phyloP scores from a whole-genome alignment of 2,797 vertebrate species.

The Craterocephalus amniculus region DNA sequence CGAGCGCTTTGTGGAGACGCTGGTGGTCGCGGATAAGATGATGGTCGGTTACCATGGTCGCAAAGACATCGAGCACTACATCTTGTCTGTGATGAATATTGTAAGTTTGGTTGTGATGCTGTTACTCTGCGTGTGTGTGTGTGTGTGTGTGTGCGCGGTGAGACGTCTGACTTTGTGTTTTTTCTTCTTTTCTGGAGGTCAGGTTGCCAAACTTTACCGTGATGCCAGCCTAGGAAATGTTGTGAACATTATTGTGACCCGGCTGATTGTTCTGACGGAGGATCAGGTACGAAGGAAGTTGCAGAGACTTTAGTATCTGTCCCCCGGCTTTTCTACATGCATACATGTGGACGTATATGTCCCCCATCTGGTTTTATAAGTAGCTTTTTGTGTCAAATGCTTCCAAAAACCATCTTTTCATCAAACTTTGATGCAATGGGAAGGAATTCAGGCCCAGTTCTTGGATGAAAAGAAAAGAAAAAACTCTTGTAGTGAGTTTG shows the following conservation, averaged over 20 bases:
- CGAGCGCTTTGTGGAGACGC: conserved; percentile 96
- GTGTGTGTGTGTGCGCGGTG: no score
- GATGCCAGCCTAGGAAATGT: conserved; percentile 99
- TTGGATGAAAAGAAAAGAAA: conserved; percentile 8
- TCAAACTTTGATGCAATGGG: conserved; percentile 27
- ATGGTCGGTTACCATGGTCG: conserved; percentile 99
- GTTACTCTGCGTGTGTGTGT: no score
- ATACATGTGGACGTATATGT: conserved; percentile 50
- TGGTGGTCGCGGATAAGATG: conserved; percentile 99
- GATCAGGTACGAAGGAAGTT: no score
- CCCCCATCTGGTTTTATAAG: conserved; percentile 60
- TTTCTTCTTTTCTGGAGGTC: conserved; percentile 99
- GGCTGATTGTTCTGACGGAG: conserved; percentile 96
- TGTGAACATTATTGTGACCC: conserved; percentile 96
- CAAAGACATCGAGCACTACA: conserved; percentile 97
- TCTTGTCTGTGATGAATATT: conserved; percentile 99
- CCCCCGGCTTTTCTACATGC: conserved; percentile 63
- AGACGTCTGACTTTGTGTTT: no score
- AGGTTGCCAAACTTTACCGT: conserved; percentile 99
- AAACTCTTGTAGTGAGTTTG: background rate
- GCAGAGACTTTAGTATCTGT: no score
- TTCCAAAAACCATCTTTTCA: conserved; percentile 30
- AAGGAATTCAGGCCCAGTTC: background rate
- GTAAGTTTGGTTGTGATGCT: conserved; percentile 99
- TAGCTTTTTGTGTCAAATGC: conserved; percentile 47